Evolutionary conservation across 2,113 vertebrate species (phyloP).

Genomic region (Fregata magnificens): DNA sequence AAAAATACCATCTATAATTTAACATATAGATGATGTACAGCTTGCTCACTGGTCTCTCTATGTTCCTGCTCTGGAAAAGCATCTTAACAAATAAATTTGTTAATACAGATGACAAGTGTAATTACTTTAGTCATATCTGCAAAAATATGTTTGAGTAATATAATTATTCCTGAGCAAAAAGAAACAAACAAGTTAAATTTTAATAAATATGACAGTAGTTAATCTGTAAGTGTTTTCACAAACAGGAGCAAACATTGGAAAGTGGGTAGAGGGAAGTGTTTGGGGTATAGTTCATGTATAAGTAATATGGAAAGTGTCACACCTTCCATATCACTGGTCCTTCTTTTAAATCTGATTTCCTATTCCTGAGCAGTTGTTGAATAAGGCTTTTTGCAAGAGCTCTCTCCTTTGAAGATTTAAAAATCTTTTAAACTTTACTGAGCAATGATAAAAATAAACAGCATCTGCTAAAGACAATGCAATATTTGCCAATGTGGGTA

Average conservation of each 20-base stretch:
- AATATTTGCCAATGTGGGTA: not conserved
- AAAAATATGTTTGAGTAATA: not conserved
- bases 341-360: not conserved
- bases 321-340: not conserved
- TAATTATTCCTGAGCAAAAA: not conserved
- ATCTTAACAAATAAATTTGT: not conserved
- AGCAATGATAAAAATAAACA: not conserved
- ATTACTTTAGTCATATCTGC: not conserved
- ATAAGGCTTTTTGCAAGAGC: not conserved
- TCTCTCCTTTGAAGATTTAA: not conserved
- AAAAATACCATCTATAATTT: not conserved
- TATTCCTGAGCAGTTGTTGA: not conserved
- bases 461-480: not conserved
- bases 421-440: not conserved
- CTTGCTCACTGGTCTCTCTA: not conserved
- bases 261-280: not conserved
- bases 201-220: not conserved
- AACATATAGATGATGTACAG: not conserved
- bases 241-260: not conserved
- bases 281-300: not conserved
- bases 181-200: not conserved
- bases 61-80: not conserved
- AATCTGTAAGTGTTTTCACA: not conserved
- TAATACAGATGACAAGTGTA: not conserved
- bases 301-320: not conserved